Evolutionary conservation across 1,140 invertebrate species (phyloP).

Genomic region (Drosophila nikananu): DNA sequence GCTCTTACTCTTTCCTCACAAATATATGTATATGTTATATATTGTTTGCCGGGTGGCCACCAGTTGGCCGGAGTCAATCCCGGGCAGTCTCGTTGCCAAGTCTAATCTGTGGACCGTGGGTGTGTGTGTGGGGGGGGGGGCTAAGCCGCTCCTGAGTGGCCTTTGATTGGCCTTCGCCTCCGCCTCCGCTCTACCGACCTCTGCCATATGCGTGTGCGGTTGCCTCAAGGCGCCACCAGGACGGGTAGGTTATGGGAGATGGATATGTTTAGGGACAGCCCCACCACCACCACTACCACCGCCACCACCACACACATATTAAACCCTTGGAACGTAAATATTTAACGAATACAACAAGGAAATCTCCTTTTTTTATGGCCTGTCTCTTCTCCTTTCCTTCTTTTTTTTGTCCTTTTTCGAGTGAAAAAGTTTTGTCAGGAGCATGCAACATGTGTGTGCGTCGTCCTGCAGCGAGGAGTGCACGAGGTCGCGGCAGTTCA

Average conservation of each 20-base stretch:
- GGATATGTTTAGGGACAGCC: slow-evolving; percentile 17
- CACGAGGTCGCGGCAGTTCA: slow-evolving; percentile 7
- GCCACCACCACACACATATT: slow-evolving; percentile 60
- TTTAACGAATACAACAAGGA: slow-evolving; percentile 70
- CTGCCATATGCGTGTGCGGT: slow-evolving; percentile 38
- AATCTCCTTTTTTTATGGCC: slow-evolving; percentile 54
- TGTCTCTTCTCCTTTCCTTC: slow-evolving; percentile 12
- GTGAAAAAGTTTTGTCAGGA: slow-evolving; percentile 59
- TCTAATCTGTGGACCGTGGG: slow-evolving; percentile 69
- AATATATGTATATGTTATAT: slow-evolving; percentile 5
- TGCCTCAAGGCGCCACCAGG: slow-evolving; percentile 43
- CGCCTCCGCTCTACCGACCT: background rate
- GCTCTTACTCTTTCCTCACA: background rate
- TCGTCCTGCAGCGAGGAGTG: slow-evolving; percentile 4
- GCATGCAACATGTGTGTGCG: slow-evolving; percentile 71
- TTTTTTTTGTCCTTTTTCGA: slow-evolving; percentile 18
- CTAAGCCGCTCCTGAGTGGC: slow-evolving; percentile 57
- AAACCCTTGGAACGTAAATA: slow-evolving; percentile 76
- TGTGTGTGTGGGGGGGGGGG: background rate
- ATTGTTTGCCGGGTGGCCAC: slow-evolving; percentile 11
- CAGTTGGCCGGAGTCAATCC: slow-evolving; percentile 10
- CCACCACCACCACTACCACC: too few species aligned
- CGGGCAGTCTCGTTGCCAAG: slow-evolving; percentile 24
- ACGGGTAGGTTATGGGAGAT: background rate
- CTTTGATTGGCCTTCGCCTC: slow-evolving; percentile 50